Percentiles rank a stretch among this genome's conserved stretches.
phyloP scores from a whole-genome alignment of 2,113 vertebrate genomes.

The crab-eating macaque (Macaca fascicularis) region T2T-MFA8v1.1 NC_088391.1:66336001-66336500 shows the following conservation, averaged over 20 bases:
- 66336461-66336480: conserved; percentile 32
- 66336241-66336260: background rate
- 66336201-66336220: background rate
- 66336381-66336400: background rate
- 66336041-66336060: background rate
- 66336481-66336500: background rate
- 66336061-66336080: background rate
- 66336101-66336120: background rate
- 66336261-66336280: background rate
- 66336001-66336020: background rate
- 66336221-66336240: background rate
- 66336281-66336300: background rate
- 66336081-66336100: background rate
- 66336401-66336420: background rate
- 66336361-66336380: background rate
- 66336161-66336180: background rate
- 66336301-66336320: background rate
- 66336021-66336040: background rate
- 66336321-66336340: background rate
- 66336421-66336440: background rate
- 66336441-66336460: background rate
- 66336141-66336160: background rate
- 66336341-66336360: background rate
- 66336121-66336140: background rate
- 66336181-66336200: background rate